Percentiles rank a stretch among this genome's conserved stretches.
Conservation (phyloP, 2,888 invertebrate species). For the Mycalesis mineus region DNA sequence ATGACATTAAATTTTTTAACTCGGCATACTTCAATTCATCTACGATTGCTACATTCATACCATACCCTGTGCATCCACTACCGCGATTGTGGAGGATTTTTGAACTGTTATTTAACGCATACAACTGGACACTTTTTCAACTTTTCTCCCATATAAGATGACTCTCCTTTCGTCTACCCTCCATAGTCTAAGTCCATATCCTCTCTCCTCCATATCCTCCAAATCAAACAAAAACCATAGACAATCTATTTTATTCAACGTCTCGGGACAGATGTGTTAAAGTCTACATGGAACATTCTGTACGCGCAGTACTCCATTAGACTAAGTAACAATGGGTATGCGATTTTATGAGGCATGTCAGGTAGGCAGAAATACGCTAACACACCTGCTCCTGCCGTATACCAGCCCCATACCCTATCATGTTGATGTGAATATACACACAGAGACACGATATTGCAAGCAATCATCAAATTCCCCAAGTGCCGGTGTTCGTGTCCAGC, state of each 20-base stretch:
- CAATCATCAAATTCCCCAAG: conserved; percentile 51
- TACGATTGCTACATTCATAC: no score
- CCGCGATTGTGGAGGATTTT: no score
- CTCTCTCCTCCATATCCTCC: no score
- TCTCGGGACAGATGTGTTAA: not conserved
- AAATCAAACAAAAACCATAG: not conserved
- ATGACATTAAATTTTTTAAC: no score
- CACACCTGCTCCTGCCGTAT: conserved; percentile 50
- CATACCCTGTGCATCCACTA: no score
- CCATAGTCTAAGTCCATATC: no score
- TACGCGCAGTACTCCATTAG: conserved; percentile 59
- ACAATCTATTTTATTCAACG: not conserved
- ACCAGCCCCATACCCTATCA: conserved; percentile 56
- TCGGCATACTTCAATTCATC: no score
- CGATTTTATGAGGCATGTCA: conserved; percentile 38
- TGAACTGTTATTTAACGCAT: no score
- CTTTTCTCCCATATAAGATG: no score
- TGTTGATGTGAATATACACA: conserved; percentile 44
- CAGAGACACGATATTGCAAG: conserved; percentile 54
- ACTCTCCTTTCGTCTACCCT: no score
- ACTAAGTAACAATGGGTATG: conserved; percentile 54
- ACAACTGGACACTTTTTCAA: no score
- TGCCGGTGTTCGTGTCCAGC: conserved; percentile 46
- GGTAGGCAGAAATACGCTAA: conserved; percentile 51
- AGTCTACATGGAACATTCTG: conserved; percentile 41